Base-by-base conservation (phyloP, 1,140 invertebrate genomes). In the Conus ventricosus region DNA sequence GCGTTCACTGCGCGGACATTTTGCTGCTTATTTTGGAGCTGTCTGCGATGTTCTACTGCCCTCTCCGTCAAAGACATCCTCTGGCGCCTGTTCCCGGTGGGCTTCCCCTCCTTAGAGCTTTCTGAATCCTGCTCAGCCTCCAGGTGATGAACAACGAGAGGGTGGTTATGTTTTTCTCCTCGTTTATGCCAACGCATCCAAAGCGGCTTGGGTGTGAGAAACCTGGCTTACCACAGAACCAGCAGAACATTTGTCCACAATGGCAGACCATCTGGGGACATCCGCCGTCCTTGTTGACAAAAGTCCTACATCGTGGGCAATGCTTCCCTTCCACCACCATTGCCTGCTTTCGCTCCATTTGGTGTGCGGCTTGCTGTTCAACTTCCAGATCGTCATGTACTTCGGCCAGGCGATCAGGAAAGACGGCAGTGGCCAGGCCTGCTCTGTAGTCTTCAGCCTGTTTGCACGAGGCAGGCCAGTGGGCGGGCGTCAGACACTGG, bases 181-280 rank as follows among this genome's bases (percentile, higher is more conserved):
- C 6, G 15, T 55, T 2, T 15, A 20, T 54, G 17, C 23, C 17
- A 10, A 78, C 54, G 53, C 85, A 87, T 13, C 75, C 75, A 10
- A 54, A 13, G 51, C 53, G n/a, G 8, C 3, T 55, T 13, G 71
- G 67, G 54, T 87, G 85, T 17, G 71, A 27, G 7, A 20, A 6
- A 5, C 71, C 85, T 39, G 85, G n/a, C 54, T 87, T 76, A 3
- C 20, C 53, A 67, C 87, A 88, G 51, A 17, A 71, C 87, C 87
- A 88, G 17, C 87, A 88, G 39, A 88, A 88, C 11, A 55, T 63
- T 39, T 80, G 60, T 17, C 80, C 87, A 88, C 87, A 88, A 4
- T 4, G 25, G 60, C 87, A 88, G 25, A 51, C 53, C 87, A 88
- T 88, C 54, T 88, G 76, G 39, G 87, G 87, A 88, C 87, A 82